Evolutionary conservation across 2,113 vertebrate genomes (phyloP).

Genomic region (Morone chrysops): DNA sequence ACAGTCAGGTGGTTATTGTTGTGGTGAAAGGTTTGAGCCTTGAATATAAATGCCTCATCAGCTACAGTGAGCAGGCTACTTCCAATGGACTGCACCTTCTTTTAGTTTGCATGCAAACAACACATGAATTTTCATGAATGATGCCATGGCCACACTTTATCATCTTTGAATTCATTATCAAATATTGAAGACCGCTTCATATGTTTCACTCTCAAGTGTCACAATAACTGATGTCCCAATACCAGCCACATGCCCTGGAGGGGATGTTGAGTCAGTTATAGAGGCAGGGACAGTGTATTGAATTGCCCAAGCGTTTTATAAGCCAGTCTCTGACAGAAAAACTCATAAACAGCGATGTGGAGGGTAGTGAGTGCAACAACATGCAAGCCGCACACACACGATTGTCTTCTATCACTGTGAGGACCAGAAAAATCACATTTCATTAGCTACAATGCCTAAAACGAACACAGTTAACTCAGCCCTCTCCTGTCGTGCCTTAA

Average conservation of each 20-base stretch:
- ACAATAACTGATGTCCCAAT: constrained; percentile 79
- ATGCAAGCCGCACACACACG: constrained; percentile 19
- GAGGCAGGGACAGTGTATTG: constrained; percentile 69
- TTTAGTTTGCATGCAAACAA: constrained; percentile 52
- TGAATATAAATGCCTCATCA: constrained; percentile 61
- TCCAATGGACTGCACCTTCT: constrained; percentile 34
- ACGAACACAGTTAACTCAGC: constrained; percentile 31
- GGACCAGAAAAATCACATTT: constrained; percentile 21
- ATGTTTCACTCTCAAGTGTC: constrained; percentile 72
- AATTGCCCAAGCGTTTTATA: constrained; percentile 75
- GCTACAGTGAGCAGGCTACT: constrained; percentile 14
- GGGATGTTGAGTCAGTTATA: constrained; percentile 71
- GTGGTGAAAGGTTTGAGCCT: constrained; percentile 42
- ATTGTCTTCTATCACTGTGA: constrained; percentile 16
- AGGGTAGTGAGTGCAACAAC: constrained; percentile 48
- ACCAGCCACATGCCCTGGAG: constrained; percentile 66
- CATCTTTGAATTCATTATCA: constrained; percentile 79
- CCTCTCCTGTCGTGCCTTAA: constrained; percentile 4
- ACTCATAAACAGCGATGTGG: constrained; percentile 74
- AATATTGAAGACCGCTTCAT: constrained; percentile 72
- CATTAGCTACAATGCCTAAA: constrained; percentile 1
- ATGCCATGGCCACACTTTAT: constrained; percentile 64
- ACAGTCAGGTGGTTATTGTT: constrained; percentile 26
- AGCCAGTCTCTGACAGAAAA: constrained; percentile 69
- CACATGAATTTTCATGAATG: constrained; percentile 61